phyloP scores from a whole-genome alignment of 1,140 invertebrate genomes.

The Drosophila arawakana region DNA sequence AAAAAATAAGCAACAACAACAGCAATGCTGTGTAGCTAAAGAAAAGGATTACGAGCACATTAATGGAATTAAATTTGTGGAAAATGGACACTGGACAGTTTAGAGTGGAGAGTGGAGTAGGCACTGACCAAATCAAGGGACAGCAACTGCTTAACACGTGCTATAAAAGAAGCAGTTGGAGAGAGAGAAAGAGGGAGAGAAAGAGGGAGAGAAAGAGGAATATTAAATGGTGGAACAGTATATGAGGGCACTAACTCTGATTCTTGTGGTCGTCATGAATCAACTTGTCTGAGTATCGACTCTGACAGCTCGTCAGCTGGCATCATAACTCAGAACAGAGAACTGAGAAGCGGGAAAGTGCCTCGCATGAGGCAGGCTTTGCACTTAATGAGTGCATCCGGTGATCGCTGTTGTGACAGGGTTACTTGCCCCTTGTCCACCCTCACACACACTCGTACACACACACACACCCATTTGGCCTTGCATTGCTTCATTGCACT shows the following conservation, averaged over 20 bases:
- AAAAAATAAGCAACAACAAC: constrained; percentile 17
- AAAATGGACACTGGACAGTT: constrained; percentile 50
- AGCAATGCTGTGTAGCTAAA: constrained; percentile 16
- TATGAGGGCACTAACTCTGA: constrained; percentile 55
- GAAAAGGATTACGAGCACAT: constrained; percentile 48
- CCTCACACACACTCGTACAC: not conserved
- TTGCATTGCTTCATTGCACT: constrained; percentile 82
- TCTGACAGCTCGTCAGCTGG: constrained; percentile 79
- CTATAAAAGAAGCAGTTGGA: constrained; percentile 29
- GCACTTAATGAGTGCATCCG: constrained; percentile 77
- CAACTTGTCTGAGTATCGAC: constrained; percentile 51
- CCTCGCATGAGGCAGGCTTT: constrained; percentile 53
- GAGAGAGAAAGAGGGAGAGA: too few species aligned
- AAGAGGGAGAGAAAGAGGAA: too few species aligned
- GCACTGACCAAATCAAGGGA: not conserved
- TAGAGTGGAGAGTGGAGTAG: not conserved
- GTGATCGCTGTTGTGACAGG: constrained; percentile 53
- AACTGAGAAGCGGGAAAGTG: too few species aligned
- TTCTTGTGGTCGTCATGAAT: constrained; percentile 54
- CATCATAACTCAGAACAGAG: constrained; percentile 66
- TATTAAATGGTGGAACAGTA: not conserved
- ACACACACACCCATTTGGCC: constrained; percentile 15
- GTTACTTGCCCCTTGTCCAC: not conserved
- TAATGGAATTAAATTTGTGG: constrained; percentile 79
- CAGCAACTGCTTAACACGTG: constrained; percentile 55